Evolutionary conservation across 2,888 invertebrate species (phyloP), one percentile per base, ranked within the genome.

Genomic region (Eupelmus urozonus): DNA sequence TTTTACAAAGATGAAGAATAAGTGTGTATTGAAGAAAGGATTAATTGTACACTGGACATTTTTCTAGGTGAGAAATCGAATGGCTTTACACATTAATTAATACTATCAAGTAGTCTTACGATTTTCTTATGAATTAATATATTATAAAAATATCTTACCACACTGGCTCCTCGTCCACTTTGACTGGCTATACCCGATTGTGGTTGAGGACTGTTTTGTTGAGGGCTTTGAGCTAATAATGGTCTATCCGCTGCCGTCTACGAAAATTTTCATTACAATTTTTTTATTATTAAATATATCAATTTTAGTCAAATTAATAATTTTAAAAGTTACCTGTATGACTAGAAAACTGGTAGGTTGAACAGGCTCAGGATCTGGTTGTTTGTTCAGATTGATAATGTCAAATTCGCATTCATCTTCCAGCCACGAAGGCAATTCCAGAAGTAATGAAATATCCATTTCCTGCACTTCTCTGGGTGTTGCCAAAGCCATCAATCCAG

Each of bases 381-480:
- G 88, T 82, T 94, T 93, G 77, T 93, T 93, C 66, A 96, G 91
- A 87, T 95, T 96, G 83, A 98, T 92, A 84, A 99, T 95, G 90
- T 99, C 99, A 87, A 98, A 95, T 90, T 99, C 98, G 88, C 97
- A 98, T 90, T 98, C 97, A 90, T 99, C 98, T 90, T 98, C 97
- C 78, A 98, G 93, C 98, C 98, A 99, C 81, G 94, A 94, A 7
- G 96, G 96, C 72, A 97, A 95, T 86, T 97, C 96, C n/a, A 96
- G 91, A 34, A 99, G 91, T 63, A 97, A 91, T 0, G 97, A 96
- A 84, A 99, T 97, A 90, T 99, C 98, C 93, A 99, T 95, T 91
- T 99, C 99, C 88, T 99, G 98, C 13, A 99, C 94, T 90, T 99
- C 99, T 75, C 98, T 94, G 0, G 97, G 96, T 60, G 98, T 99